Conservation (phyloP, 2,797 vertebrate species). For the Typhlichthys eigenmanni region DNA sequence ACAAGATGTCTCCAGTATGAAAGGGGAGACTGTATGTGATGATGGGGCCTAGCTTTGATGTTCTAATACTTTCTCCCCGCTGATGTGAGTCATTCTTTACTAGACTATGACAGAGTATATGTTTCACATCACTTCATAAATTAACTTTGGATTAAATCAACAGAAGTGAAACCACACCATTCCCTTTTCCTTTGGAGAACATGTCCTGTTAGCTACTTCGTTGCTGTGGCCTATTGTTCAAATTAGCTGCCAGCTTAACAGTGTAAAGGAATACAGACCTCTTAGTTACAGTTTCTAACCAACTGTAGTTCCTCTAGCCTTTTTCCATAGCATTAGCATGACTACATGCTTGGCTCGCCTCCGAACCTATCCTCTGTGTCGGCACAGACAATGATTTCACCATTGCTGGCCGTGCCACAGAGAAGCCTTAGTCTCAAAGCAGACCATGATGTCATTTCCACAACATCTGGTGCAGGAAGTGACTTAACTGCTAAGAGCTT, state of each 20-base stretch:
- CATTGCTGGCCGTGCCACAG: conserved; percentile 69
- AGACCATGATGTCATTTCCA: conserved; percentile 70
- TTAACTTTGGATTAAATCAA: conserved; percentile 52
- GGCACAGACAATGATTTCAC: conserved; percentile 64
- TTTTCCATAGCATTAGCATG: conserved; percentile 63
- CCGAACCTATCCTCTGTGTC: conserved; percentile 66
- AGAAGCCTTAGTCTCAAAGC: conserved; percentile 64
- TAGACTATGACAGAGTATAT: conserved; percentile 43
- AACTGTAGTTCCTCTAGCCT: conserved; percentile 48
- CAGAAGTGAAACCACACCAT: conserved; percentile 36
- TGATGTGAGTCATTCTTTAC: conserved; percentile 56
- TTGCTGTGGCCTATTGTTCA: conserved; percentile 22
- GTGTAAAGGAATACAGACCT: conserved; percentile 68
- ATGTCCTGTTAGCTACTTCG: conserved; percentile 26
- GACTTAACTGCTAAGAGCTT: conserved; percentile 53
- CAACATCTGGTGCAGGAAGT: conserved; percentile 62
- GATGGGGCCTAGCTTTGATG: conserved; percentile 60
- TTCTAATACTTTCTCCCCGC: conserved; percentile 59
- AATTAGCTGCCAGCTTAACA: conserved; percentile 36
- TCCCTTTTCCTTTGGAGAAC: conserved; percentile 20
- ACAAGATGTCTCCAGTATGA: conserved; percentile 57
- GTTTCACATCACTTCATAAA: conserved; percentile 49
- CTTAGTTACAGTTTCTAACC: conserved; percentile 63
- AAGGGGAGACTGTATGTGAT: conserved; percentile 55
- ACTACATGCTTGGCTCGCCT: conserved; percentile 73